These are phyloP conservation scores for Drosophila varians DNA, from an alignment of 1,140 invertebrate species.

Conservation along the genomic window DNA sequence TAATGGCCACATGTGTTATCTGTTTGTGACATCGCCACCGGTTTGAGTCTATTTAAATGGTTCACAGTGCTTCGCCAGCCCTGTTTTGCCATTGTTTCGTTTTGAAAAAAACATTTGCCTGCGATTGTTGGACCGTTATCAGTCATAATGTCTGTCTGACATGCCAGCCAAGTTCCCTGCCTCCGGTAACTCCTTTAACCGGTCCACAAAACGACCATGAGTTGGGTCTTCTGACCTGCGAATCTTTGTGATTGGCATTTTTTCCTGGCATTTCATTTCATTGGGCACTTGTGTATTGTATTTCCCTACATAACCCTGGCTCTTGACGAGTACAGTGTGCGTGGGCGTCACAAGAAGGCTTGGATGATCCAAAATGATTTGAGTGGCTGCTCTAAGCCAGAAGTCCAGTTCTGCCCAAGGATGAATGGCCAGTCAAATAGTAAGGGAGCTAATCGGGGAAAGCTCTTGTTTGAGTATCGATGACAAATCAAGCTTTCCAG, in stretches of 20 bases:
- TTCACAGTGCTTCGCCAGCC: constrained; percentile 55
- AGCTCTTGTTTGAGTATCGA: constrained; percentile 14
- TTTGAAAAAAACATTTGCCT: constrained; percentile 55
- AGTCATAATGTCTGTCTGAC: constrained; percentile 71
- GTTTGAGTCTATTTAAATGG: constrained; percentile 66
- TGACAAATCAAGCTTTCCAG: constrained; percentile 18
- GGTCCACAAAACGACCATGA: neutral
- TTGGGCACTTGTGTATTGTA: constrained; percentile 15
- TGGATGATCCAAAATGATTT: constrained; percentile 35
- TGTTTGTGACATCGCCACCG: constrained; percentile 71
- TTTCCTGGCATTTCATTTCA: constrained; percentile 43
- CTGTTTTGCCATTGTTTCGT: constrained; percentile 17
- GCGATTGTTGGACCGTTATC: constrained; percentile 69
- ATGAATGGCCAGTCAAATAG: constrained; percentile 16
- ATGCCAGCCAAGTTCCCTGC: constrained; percentile 46
- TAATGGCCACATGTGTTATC: constrained; percentile 69
- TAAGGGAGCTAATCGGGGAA: constrained; percentile 14
- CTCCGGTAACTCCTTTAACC: neutral
- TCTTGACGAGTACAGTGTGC: constrained; percentile 26
- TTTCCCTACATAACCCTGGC: constrained; percentile 28
- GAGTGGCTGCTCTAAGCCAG: constrained; percentile 13
- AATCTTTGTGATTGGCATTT: constrained; percentile 57
- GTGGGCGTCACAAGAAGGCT: constrained; percentile 25
- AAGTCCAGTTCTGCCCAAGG: neutral
- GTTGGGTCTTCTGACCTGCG: constrained; percentile 1